Evolutionary conservation across 2,888 invertebrate species (phyloP), one percentile per base, ranked within the genome.

Genomic region (Xylota sylvarum): DNA sequence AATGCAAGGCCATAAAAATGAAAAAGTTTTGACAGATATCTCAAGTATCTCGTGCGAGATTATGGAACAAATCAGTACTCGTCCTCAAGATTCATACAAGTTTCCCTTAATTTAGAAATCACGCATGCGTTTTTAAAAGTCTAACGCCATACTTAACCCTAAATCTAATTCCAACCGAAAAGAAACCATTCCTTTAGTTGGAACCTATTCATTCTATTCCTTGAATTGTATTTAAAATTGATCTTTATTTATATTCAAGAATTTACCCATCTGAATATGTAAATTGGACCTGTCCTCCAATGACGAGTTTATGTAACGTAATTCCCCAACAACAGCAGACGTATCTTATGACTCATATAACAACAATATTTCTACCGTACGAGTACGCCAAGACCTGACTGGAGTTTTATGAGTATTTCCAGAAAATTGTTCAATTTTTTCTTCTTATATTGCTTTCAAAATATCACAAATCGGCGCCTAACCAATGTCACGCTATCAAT

Each of bases 391-490:
- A 46, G 12, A 32, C 23, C 32, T 19, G 50, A 52, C 50, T 9
- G 23, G 23, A 23, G n/a, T 67, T 52, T 37, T 19, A 50, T 67
- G 37, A 52, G 37, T 37, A 37, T 27, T 67, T 67, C 37, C 52
- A 67, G 37, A 37, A 37, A 52, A 35, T 32, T 50, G 23, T 50
- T 4, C 35, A 4, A 4, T 35, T 35, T 17, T 14, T n/a, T 30
- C n/a, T 5, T 0, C 6, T 60, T 60, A 17, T 30, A 48, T 64
- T 48, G 12, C 30, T 30, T 62, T 62, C 4, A 46, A 43, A 62
- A 62, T 46, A 30, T 46, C 43, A 62, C 4, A 27, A 65, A 32
- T 35, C 35, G 65, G 48, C 65, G 65, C 64, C 62, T n/a, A 14
- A 14, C 30, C 23, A 62, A 46, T 46, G 46, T 46, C 46, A 46